phyloP scores from a whole-genome alignment of 2,888 invertebrate species.

The Iselma pallidipennis region DNA sequence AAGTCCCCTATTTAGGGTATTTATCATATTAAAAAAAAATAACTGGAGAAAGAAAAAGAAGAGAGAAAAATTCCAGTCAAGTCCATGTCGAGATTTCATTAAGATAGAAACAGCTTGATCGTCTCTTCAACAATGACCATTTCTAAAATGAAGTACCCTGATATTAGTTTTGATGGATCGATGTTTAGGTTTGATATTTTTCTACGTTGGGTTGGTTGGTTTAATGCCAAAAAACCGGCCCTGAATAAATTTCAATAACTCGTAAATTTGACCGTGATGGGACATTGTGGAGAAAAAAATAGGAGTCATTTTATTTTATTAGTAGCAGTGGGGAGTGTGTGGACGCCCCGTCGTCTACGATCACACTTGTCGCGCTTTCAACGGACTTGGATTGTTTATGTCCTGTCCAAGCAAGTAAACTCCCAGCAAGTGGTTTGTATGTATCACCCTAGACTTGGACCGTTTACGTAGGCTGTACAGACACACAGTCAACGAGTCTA shows the following conservation, averaged over 20 bases:
- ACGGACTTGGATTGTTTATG: slow-evolving; percentile 48
- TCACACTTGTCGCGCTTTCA: slow-evolving; percentile 54
- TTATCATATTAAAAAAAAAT: slow-evolving; percentile 51
- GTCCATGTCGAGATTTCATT: slow-evolving; percentile 52
- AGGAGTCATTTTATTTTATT: slow-evolving; percentile 51
- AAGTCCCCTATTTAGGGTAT: slow-evolving; percentile 48
- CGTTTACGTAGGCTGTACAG: not conserved
- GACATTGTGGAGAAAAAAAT: slow-evolving; percentile 38
- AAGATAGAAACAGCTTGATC: slow-evolving; percentile 44
- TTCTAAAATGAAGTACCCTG: slow-evolving; percentile 38
- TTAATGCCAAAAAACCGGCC: slow-evolving; percentile 21
- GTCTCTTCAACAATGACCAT: slow-evolving; percentile 48
- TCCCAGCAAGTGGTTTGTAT: slow-evolving; percentile 28
- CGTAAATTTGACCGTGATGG: slow-evolving; percentile 48
- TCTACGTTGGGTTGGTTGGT: slow-evolving; percentile 4
- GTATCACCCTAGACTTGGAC: not conserved
- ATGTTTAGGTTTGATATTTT: slow-evolving; percentile 39
- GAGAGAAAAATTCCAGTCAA: slow-evolving; percentile 33
- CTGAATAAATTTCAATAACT: slow-evolving; percentile 54
- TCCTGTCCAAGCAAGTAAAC: slow-evolving; percentile 31
- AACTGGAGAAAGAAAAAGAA: not conserved
- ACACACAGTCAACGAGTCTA: not conserved
- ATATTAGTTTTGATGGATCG: slow-evolving; percentile 29
- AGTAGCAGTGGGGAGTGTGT: slow-evolving; percentile 47
- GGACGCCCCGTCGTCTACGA: slow-evolving; percentile 45